Evolutionary conservation across 1,140 invertebrate species (phyloP), one percentile per base, ranked within the genome.

Genomic region (Octopus sinensis): DNA sequence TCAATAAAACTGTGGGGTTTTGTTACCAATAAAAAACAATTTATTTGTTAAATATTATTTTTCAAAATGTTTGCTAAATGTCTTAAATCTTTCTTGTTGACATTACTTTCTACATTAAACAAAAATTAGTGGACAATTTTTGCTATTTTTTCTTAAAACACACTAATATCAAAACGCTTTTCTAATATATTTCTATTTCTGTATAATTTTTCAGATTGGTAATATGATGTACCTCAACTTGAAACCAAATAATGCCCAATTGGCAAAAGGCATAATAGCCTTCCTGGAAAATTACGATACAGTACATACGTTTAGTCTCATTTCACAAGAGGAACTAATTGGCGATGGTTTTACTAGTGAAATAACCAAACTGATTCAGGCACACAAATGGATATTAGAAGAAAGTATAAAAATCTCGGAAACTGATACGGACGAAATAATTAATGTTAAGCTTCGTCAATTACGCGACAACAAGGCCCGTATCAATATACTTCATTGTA

Each of bases 261-360:
- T 88, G 79, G 88, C 86, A 6, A 81, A 83, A 76, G 88, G 86
- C 5, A 77, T 87, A 51, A 83, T 86, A 13, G 83, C 83, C 68
- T 84, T 89, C 68, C 84, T 88, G 3, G 86, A 85, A 80, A 88
- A 88, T 82, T 88, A 86, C 76, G 76, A 77, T 17, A 43, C 76
- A 6, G 76, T 51, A 6, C 76, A 77, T 17, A 51, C 30, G 0
- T 83, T 87, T 68, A 82, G 86, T 4, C 75, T 87, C 43, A 80
- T 88, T 51, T 79, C 86, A 5, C 85, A 89, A 81, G 81, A 85
- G 54, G 82, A 84, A 71, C 84, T 86, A 10, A 77, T 85, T 7
- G 80, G 84, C 51, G 88, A 89, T 78, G 88, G 88, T 6, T 88
- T 89, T 81, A 84, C 86, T 77, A 80, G 82, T 52, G 80, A 84